Evolutionary conservation across 2,113 vertebrate genomes (phyloP).

Genomic region (Himantopus leucocephalus): DNA sequence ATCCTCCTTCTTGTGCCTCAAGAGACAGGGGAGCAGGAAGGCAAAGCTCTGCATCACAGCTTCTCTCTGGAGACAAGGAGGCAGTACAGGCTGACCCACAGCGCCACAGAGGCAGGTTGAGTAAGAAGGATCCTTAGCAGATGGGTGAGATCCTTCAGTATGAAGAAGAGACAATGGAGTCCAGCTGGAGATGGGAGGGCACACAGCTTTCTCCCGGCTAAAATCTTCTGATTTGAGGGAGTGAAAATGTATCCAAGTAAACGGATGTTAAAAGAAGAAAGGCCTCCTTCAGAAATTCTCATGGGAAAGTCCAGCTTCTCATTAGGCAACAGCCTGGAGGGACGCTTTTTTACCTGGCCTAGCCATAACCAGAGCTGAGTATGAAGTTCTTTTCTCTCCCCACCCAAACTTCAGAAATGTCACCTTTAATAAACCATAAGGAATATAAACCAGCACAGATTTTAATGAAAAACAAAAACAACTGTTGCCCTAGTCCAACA

Average conservation of each 20-base stretch:
- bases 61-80: background rate
- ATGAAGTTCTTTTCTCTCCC: background rate
- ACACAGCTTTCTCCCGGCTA: background rate
- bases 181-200: background rate
- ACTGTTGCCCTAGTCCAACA: background rate
- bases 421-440: background rate
- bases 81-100: background rate
- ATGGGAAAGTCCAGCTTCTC: background rate
- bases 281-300: background rate
- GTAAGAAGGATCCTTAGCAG: background rate
- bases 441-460: background rate
- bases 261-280: accelerated
- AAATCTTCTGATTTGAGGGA: background rate
- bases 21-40: background rate
- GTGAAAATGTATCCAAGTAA: background rate
- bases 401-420: background rate
- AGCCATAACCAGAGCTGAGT: background rate
- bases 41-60: background rate
- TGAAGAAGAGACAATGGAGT: background rate
- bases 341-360: background rate
- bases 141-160: background rate
- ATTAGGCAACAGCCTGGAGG: background rate
- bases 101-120: background rate
- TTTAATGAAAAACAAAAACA: background rate
- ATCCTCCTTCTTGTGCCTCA: background rate